Evolutionary conservation across 2,797 vertebrate species (phyloP), one percentile per base, ranked within the genome.

Genomic region (Sebastes paucispinis): DNA sequence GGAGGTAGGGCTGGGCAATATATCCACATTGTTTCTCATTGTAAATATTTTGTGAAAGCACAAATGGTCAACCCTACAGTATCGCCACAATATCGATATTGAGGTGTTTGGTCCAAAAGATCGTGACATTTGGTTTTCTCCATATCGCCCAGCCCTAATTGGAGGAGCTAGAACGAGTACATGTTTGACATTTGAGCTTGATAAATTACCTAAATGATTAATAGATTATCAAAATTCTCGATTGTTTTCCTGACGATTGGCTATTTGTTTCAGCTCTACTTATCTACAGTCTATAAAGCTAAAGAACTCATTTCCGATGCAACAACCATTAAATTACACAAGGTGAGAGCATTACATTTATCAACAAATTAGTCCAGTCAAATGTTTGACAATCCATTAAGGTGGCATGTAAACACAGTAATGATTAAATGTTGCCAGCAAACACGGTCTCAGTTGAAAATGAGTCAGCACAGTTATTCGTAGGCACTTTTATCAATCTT

Each of bases 371-470:
- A 66, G 27, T 65, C n/a, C 12, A 78, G 24, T 64, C 2, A 77
- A 67, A 27, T 74, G 32, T 81, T 83, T 62, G 52, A 75, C 58
- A 64, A 36, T 80, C 43, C 71, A 9, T 80, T 76, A 74, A 36
- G 16, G 50, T 55, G 14, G 18, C 12, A 50, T 69, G 39, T 39
- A 66, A 74, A 55, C 55, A 39, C 27, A 10, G 24, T 9, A 52
- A 73, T 70, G 39, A 55, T 71, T 69, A 65, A 87, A 57, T 5
- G 4, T 54, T 31, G 54, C 13, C 9, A 43, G 52, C n/a, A 59
- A 25, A 64, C 8, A 74, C 43, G 20, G 10, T 52, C 8, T 59
- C 65, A 1, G 13, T 5, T 75, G 55, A 39, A 79, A 73, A 50
- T 50, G 47, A 50, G 47, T 50, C 47, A n/a, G 10, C 1, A 1